Evolutionary conservation across 2,113 vertebrate genomes (phyloP).

Genomic region (Tringa solitaria): DNA sequence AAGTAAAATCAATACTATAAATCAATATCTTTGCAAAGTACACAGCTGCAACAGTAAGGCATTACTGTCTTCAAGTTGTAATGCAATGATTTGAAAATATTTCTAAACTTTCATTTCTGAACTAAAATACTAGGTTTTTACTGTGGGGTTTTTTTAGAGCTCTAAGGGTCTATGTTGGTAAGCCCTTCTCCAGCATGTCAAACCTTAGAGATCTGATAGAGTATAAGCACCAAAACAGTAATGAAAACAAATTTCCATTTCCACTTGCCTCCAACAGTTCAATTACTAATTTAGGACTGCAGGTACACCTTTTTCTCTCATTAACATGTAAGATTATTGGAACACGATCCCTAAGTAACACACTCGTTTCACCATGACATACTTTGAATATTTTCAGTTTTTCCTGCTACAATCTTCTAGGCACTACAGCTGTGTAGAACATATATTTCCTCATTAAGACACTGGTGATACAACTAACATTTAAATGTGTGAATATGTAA

Average conservation of each 20-base stretch:
- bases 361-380: background rate
- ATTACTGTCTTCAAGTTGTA: background rate
- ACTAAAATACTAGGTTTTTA: background rate
- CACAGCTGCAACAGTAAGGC: background rate
- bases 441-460: background rate
- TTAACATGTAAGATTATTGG: background rate
- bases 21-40: slow-evolving; percentile 26
- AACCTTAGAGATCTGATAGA: background rate
- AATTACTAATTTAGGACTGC: background rate
- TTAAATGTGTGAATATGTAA: background rate
- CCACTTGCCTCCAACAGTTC: too few species aligned
- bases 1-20: slow-evolving; percentile 40
- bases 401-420: background rate
- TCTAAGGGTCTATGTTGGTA: background rate
- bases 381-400: background rate
- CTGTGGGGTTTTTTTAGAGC: too few species aligned
- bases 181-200: background rate
- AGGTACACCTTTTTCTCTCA: background rate
- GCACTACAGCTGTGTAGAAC: background rate
- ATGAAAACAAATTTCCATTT: background rate
- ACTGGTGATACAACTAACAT: background rate
- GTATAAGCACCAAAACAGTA: background rate
- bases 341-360: background rate
- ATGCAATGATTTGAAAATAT: slow-evolving; percentile 10
- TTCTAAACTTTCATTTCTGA: background rate